These are phyloP conservation scores for Tetrax tetrax DNA, from an alignment of 2,113 vertebrate species.

Conservation along the genomic window DNA sequence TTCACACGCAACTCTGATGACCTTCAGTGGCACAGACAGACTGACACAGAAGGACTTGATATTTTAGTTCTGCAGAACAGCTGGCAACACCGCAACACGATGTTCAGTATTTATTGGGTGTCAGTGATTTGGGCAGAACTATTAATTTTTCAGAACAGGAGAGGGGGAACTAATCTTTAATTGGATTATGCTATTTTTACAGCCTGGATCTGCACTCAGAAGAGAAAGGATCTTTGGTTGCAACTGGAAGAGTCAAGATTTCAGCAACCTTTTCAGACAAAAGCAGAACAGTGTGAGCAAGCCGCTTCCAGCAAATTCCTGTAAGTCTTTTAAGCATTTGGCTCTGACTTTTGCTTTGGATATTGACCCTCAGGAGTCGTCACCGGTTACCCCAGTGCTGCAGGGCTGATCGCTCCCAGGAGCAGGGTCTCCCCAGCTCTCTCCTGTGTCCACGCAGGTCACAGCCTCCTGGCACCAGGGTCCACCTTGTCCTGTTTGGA, in stretches of 20 bases:
- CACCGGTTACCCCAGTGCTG: background rate
- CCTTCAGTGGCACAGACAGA: background rate
- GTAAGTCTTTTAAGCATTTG: background rate
- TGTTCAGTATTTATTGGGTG: background rate
- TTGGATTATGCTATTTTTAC: background rate
- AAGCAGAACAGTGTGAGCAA: background rate
- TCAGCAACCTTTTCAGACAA: background rate
- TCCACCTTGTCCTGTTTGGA: background rate
- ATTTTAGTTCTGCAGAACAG: background rate
- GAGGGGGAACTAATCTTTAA: background rate
- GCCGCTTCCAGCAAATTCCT: background rate
- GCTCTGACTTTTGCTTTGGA: background rate
- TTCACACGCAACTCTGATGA: background rate
- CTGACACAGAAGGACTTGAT: background rate
- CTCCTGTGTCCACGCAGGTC: rapidly evolving
- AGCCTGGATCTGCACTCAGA: background rate
- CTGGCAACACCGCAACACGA: rapidly evolving
- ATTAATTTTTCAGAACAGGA: background rate
- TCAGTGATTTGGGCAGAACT: background rate
- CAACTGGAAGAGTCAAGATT: background rate
- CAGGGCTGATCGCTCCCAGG: background rate
- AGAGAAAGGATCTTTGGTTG: background rate
- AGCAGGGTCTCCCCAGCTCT: background rate
- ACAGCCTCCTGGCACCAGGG: background rate
- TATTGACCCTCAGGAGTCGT: background rate